phyloP scores from a whole-genome alignment of 2,797 vertebrate species.

The Falco naumanni region DNA sequence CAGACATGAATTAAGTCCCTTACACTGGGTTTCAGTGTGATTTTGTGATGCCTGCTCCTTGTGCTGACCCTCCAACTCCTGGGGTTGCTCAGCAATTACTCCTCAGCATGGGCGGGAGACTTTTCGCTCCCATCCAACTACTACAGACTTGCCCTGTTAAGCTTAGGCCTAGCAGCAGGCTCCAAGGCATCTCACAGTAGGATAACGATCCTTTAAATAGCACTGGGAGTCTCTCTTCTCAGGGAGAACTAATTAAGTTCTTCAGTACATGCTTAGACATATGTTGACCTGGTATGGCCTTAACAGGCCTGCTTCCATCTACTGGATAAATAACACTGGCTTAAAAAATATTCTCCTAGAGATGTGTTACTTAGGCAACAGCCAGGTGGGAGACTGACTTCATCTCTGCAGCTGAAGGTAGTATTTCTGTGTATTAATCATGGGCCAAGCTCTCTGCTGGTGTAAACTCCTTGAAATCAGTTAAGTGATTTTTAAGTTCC shows the following conservation, averaged over 20 bases:
- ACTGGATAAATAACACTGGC: conserved; percentile 29
- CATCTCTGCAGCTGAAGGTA: conserved; percentile 2
- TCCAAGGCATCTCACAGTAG: not conserved
- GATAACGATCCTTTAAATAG: conserved; percentile 49
- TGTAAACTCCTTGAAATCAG: not conserved
- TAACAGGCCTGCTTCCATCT: conserved; percentile 19
- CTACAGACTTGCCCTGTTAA: not conserved
- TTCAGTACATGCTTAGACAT: conserved; percentile 60
- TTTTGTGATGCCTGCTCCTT: not conserved
- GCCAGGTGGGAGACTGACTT: conserved; percentile 7
- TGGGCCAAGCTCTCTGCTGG: not conserved
- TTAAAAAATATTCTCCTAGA: conserved; percentile 23
- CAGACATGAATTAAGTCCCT: not conserved
- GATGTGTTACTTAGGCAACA: conserved; percentile 53
- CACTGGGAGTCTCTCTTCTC: conserved; percentile 39
- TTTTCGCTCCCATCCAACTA: not conserved
- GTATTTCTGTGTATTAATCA: not conserved
- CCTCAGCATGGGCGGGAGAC: not conserved
- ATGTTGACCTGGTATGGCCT: conserved; percentile 52
- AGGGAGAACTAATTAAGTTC: conserved; percentile 52
- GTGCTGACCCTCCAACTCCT: not conserved
- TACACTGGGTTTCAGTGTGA: not conserved
- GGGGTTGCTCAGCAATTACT: conserved; percentile 3
- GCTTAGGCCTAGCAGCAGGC: conserved; percentile 31
- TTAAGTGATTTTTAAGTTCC: not conserved